Evolutionary conservation across 2,797 vertebrate species (phyloP).

Genomic region (Dermochelys coriacea): DNA sequence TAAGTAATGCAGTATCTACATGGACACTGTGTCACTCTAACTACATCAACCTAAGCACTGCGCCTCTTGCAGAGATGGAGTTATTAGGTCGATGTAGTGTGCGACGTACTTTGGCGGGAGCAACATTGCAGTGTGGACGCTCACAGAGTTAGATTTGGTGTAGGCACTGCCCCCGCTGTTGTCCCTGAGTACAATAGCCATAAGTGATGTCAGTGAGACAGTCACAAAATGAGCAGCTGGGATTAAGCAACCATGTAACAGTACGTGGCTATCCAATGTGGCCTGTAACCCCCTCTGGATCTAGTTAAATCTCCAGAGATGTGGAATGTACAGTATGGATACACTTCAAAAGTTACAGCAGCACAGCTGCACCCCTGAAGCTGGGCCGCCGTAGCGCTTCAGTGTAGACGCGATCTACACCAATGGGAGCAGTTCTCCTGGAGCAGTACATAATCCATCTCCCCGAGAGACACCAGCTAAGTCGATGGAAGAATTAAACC

Average conservation of each 20-base stretch:
- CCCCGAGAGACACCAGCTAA: not conserved
- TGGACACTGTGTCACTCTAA: not conserved
- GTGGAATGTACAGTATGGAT: not conserved
- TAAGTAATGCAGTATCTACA: not conserved
- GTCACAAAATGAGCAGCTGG: constrained; percentile 42
- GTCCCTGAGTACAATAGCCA: not conserved
- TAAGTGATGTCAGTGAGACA: not conserved
- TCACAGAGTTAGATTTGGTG: not conserved
- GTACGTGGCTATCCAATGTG: constrained; percentile 62
- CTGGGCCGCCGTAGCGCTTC: not conserved
- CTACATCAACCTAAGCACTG: not conserved
- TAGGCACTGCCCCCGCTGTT: not conserved
- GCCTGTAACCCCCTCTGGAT: constrained; percentile 55
- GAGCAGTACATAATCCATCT: not conserved
- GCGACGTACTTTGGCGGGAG: not conserved
- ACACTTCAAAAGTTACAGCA: too few relatives aligned
- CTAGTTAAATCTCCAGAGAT: constrained; percentile 63
- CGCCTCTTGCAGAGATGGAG: not conserved
- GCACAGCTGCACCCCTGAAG: too few relatives aligned
- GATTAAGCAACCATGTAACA: constrained; percentile 57
- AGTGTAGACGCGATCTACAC: too few relatives aligned
- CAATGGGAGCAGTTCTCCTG: too few relatives aligned
- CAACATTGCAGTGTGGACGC: not conserved
- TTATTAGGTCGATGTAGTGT: not conserved
- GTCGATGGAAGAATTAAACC: not conserved